phyloP scores from a whole-genome alignment of 2,888 invertebrate species.

The Diabrotica balteata region DNA sequence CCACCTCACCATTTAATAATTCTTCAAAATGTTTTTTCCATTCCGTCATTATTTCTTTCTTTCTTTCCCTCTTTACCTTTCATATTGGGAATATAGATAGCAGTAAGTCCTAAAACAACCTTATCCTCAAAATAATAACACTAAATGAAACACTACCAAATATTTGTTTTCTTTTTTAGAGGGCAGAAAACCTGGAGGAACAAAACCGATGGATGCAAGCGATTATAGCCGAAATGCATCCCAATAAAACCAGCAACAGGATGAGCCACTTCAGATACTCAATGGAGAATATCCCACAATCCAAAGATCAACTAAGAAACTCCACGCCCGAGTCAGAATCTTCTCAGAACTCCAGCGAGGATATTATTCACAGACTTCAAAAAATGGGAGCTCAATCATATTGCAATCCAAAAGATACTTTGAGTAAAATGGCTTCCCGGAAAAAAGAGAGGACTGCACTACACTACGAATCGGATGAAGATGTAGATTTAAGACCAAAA shows the following conservation, averaged over 20 bases:
- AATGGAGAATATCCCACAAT: slow-evolving; percentile 49
- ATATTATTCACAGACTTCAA: slow-evolving; percentile 51
- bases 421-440: slow-evolving; percentile 33
- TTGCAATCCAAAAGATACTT: slow-evolving; percentile 32
- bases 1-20: no score
- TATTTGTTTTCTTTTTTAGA: slow-evolving; percentile 50
- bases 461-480: background rate
- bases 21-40: no score
- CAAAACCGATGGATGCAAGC: slow-evolving; percentile 65
- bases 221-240: slow-evolving; percentile 59
- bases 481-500: slow-evolving; percentile 6
- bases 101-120: no score
- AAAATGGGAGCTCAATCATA: slow-evolving; percentile 53
- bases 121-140: no score
- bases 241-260: slow-evolving; percentile 46
- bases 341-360: slow-evolving; percentile 26
- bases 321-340: slow-evolving; percentile 28
- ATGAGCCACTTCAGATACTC: slow-evolving; percentile 59
- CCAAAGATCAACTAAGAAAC: slow-evolving; percentile 18
- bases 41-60: no score
- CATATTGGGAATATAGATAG: no score
- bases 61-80: no score
- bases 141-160: background rate
- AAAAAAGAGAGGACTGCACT: slow-evolving; percentile 19
- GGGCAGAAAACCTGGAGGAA: slow-evolving; percentile 60